Conservation (phyloP, 2,113 vertebrate species). For the Peromyscus leucopus region DNA sequence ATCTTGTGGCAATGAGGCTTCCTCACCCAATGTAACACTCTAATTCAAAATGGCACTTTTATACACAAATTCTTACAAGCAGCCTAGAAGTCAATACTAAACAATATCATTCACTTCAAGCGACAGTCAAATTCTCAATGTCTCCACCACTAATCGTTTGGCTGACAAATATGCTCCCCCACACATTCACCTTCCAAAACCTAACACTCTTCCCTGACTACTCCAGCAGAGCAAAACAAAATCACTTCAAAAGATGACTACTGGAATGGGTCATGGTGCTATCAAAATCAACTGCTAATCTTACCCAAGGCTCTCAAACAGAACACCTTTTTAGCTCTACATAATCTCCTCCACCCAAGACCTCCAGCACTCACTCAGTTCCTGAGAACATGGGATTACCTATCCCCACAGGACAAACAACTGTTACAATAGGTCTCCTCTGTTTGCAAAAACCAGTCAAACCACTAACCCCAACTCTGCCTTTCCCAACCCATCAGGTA, state of each 20-base stretch:
- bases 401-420: background rate
- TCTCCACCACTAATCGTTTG: background rate
- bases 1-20: background rate
- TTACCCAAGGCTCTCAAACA: background rate
- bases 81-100: background rate
- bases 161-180: background rate
- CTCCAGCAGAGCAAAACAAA: background rate
- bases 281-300: background rate
- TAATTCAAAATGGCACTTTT: background rate
- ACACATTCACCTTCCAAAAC: background rate
- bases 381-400: background rate
- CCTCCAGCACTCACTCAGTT: background rate
- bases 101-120: background rate
- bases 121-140: background rate
- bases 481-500: background rate
- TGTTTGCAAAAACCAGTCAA: background rate
- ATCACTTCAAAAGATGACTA: background rate
- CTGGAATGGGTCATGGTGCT: background rate
- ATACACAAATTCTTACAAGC: background rate
- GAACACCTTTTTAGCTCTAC: background rate
- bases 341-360: background rate
- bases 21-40: background rate
- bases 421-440: background rate
- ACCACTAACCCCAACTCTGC: background rate
- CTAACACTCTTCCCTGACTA: background rate